phyloP scores from a whole-genome alignment of 2,888 invertebrate species.

The Tipula helvola region DNA sequence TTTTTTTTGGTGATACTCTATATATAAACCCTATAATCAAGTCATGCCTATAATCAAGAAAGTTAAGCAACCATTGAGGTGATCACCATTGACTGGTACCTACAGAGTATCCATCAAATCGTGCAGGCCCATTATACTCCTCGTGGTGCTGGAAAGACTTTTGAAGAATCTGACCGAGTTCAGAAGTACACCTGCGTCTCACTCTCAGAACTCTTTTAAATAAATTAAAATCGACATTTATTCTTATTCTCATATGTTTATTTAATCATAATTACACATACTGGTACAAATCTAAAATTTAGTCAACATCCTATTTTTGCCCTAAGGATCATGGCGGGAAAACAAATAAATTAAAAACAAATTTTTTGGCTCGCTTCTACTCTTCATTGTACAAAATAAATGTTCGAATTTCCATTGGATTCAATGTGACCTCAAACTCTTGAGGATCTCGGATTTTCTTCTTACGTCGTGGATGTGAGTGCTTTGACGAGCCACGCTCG shows the following conservation, averaged over 20 bases:
- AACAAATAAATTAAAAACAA: background rate
- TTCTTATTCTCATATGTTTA: background rate
- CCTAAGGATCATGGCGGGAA: background rate
- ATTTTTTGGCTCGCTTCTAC: background rate
- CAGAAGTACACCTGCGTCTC: too few species aligned
- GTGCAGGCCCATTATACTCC: too few species aligned
- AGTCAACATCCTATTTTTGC: background rate
- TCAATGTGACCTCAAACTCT: slow-evolving; percentile 25
- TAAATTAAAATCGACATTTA: background rate
- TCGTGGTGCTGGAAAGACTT: too few species aligned
- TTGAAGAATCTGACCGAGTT: too few species aligned
- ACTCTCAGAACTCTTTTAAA: background rate
- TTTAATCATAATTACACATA: background rate
- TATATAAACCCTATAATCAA: too few species aligned
- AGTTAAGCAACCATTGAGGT: too few species aligned
- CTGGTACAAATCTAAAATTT: background rate
- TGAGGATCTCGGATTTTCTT: slow-evolving; percentile 11
- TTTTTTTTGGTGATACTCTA: too few species aligned
- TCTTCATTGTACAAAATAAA: slow-evolving; percentile 22
- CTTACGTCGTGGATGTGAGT: background rate
- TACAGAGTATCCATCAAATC: too few species aligned
- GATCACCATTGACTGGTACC: too few species aligned
- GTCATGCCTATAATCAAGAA: too few species aligned
- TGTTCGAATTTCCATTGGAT: slow-evolving; percentile 33
- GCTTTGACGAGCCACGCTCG: background rate